These are phyloP conservation scores for Acronicta alni DNA, from an alignment of 2,888 invertebrate species.

Conservation along the genomic window DNA sequence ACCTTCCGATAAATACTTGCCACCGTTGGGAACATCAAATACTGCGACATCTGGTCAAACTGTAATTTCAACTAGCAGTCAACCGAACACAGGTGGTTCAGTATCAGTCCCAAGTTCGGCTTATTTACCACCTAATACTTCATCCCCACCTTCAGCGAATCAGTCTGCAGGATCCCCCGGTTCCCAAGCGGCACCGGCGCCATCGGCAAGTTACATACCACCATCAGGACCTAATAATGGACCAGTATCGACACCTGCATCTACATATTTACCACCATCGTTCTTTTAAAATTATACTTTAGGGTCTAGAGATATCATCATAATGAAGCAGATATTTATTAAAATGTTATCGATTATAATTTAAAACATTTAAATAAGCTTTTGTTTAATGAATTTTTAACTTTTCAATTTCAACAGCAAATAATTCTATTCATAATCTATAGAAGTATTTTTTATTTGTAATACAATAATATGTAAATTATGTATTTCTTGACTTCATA, in stretches of 20 bases:
- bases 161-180: conserved; percentile 45
- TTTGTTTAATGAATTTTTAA: no score
- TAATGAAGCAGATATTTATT: neutral
- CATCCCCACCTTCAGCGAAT: conserved; percentile 41
- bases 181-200: conserved; percentile 41
- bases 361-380: no score
- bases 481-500: no score
- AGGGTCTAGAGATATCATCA: no score
- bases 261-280: conserved; percentile 78
- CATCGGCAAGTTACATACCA: conserved; percentile 67
- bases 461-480: no score
- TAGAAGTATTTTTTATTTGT: no score
- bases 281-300: conserved; percentile 56
- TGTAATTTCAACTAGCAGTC: conserved; percentile 28
- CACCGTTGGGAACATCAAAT: conserved; percentile 55
- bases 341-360: no score
- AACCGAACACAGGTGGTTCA: conserved; percentile 40
- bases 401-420: no score
- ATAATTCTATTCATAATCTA: no score
- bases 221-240: conserved; percentile 55
- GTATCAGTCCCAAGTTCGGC: conserved; percentile 53
- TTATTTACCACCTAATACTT: conserved; percentile 59
- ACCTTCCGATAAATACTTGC: conserved; percentile 63
- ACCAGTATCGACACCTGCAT: conserved; percentile 69
- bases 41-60: conserved; percentile 21